A percentile compares a stretch with the other conserved stretches of the same genome.
These are phyloP conservation scores for Thomomys bottae DNA, from an alignment of 2,113 vertebrate species.

Conservation along the genomic window DNA sequence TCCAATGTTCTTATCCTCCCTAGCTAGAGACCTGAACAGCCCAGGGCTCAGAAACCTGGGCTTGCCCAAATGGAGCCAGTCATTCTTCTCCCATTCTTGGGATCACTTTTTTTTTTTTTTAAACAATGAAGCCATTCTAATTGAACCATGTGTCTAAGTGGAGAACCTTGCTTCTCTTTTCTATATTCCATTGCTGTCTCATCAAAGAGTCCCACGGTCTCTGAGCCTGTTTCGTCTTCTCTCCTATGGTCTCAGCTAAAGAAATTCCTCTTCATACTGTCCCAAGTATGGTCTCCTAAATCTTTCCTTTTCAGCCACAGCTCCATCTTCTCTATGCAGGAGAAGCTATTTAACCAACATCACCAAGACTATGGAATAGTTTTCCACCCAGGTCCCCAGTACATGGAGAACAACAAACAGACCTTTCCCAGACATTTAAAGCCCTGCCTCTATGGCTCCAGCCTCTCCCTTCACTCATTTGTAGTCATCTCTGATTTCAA, in stretches of 20 bases:
- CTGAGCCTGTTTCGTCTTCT: too few species aligned
- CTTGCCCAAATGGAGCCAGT: neutral
- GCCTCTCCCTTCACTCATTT: neutral
- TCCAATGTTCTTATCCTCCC: too few species aligned
- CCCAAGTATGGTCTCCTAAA: neutral
- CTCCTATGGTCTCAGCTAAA: too few species aligned
- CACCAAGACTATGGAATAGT: neutral
- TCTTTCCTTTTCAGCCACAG: neutral
- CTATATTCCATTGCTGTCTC: too few species aligned
- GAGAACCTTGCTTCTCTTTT: neutral
- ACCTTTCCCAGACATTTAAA: too few species aligned
- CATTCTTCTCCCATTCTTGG: too few species aligned
- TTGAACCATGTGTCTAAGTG: neutral
- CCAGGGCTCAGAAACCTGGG: too few species aligned
- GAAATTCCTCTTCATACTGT: too few species aligned
- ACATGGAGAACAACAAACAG: rapidly evolving
- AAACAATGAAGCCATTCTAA: neutral
- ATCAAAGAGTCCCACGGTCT: too few species aligned
- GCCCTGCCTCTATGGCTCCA: neutral
- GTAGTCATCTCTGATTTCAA: neutral
- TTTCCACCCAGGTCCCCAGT: neutral
- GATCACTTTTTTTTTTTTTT: neutral
- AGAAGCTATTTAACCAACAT: neutral
- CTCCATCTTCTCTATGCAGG: neutral
- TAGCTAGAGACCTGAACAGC: neutral